Evolutionary conservation across 1,140 invertebrate genomes (phyloP).

Genomic region (Rhyacophila brunnea): DNA sequence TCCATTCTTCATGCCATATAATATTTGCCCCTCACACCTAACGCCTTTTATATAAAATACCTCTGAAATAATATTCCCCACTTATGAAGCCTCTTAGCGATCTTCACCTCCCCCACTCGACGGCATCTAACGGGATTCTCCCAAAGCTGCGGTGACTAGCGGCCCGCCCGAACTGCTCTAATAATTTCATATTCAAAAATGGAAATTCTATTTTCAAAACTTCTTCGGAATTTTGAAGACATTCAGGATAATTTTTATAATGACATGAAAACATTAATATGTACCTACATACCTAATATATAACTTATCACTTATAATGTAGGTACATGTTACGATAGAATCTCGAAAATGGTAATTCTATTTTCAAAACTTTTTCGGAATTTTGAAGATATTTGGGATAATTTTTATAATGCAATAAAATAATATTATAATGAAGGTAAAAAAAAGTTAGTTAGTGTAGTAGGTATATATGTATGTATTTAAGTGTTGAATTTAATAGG

Average conservation of each 20-base stretch:
- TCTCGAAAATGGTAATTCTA: too few relatives aligned
- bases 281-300: too few relatives aligned
- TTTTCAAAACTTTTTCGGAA: neutral
- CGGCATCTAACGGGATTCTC: constrained; percentile 1
- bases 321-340: too few relatives aligned
- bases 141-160: neutral
- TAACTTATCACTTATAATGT: too few relatives aligned
- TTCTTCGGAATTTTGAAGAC: neutral
- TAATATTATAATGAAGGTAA: too few relatives aligned
- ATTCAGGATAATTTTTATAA: neutral
- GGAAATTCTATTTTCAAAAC: neutral
- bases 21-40: neutral
- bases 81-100: constrained; percentile 24
- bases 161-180: neutral
- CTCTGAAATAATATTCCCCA: constrained; percentile 28
- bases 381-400: neutral
- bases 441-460: too few relatives aligned
- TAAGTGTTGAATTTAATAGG: too few relatives aligned
- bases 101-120: neutral
- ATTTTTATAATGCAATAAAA: neutral
- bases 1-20: neutral
- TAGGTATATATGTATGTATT: too few relatives aligned
- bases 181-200: too few relatives aligned
- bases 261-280: neutral
- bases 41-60: constrained; percentile 16